Base-by-base conservation (phyloP, 1,140 invertebrate genomes). In the Cataglyphis hispanica region DNA sequence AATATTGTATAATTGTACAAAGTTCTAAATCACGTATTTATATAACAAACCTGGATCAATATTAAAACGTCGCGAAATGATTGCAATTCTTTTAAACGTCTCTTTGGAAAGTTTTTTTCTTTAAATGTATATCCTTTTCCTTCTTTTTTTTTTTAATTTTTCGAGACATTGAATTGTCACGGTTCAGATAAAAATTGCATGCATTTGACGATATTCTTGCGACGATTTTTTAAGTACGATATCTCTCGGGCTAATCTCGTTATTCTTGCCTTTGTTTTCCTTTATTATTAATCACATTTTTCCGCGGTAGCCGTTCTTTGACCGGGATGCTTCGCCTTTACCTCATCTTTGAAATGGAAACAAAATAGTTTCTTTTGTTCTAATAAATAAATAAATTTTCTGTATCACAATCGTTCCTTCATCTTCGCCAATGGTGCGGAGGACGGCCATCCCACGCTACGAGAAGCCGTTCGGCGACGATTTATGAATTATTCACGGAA, bases 401-500 rank as follows among this genome's bases (percentile, higher is more conserved):
- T 77, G 53, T 83, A 43, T 77, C 72, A 27, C 58, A 43, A 27
- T 40, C 53, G 74, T 76, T 19, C 53, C 16, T 77, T 77, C 76
- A 72, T 84, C 60, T 84, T 75, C 40, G 31, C 40, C 43, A 22
- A 56, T 7, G 67, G 2, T 50, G 16, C 1, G 69, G 16, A 84
- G 16, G 50, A 11, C 27, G 53, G 6, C 34, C 31, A 34, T 77
- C 27, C 8, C 4, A 13, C 53, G 37, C 43, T 40, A 16, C 3
- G 46, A 58, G 72, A 37, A 77, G 58, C 58, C 72, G 58, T 77
- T 74, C n/a, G 66, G 66, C 31, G n/a, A 37, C 78, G 72, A 88
- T 88, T 85, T 88, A 87, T 88, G 86, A 87, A 88, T 88, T 88
- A 88, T 88, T 88, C 86, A 88, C 74, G 13, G 53, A 50, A 27